Conservation (phyloP, 2,797 vertebrate species). For the Pelobates cultripes region DNA sequence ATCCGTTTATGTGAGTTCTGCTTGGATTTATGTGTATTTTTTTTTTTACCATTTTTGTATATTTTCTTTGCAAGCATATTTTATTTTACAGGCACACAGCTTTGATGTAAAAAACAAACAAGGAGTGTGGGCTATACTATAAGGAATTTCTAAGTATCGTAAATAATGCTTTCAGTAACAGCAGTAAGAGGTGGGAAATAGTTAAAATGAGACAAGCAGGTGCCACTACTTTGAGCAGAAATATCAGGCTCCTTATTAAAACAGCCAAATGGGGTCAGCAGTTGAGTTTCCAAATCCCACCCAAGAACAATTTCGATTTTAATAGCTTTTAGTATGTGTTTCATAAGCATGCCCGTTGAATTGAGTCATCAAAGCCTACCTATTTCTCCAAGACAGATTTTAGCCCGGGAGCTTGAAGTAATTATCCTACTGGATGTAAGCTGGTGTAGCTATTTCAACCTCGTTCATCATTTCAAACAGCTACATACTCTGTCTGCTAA, state of each 20-base stretch:
- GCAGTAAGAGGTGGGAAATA: conserved; percentile 62
- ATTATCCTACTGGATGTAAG: conserved; percentile 96
- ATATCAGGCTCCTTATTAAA: conserved; percentile 88
- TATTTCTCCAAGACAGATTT: conserved; percentile 86
- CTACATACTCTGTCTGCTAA: conserved; percentile 92
- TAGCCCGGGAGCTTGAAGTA: conserved; percentile 93
- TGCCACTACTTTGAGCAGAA: conserved; percentile 76
- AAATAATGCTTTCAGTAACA: conserved; percentile 15
- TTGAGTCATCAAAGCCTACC: conserved; percentile 97
- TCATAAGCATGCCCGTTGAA: conserved; percentile 91
- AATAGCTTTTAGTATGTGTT: conserved; percentile 99
- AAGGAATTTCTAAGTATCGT: conserved; percentile 36
- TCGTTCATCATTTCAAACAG: conserved; percentile 93
- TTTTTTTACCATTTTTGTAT: too few relatives aligned
- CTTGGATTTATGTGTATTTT: too few relatives aligned
- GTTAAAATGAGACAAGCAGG: conserved; percentile 60
- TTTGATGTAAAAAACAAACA: too few relatives aligned
- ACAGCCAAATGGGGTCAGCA: conserved; percentile 87
- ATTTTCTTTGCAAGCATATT: too few relatives aligned
- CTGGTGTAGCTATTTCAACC: conserved; percentile 92
- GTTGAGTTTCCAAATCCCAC: conserved; percentile 81
- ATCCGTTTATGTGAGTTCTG: too few relatives aligned
- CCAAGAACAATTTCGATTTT: conserved; percentile 99
- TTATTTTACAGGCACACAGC: too few relatives aligned
- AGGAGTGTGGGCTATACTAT: not conserved